These are phyloP conservation scores for Hymenopus coronatus DNA, from an alignment of 2,888 invertebrate genomes.

Conservation along the genomic window DNA sequence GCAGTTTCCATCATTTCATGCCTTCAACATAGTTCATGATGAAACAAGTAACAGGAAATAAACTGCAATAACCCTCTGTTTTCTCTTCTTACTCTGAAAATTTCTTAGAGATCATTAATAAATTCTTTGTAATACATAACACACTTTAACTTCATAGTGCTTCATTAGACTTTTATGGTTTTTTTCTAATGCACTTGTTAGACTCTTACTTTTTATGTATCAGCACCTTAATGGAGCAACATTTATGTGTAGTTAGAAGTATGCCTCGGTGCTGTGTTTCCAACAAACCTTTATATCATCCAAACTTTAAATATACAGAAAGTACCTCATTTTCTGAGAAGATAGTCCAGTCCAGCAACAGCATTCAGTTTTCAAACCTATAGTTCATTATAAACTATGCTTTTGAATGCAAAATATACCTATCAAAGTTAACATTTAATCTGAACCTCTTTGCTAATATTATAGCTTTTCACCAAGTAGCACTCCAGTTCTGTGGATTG, in stretches of 20 bases:
- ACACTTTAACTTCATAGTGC: background rate
- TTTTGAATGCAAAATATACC: too few relatives aligned
- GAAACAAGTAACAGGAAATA: background rate
- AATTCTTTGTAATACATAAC: background rate
- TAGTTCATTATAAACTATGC: too few relatives aligned
- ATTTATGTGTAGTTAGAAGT: background rate
- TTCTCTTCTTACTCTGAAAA: background rate
- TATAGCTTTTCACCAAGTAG: too few relatives aligned
- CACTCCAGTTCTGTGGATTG: too few relatives aligned
- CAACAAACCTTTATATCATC: background rate
- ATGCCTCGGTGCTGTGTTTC: background rate
- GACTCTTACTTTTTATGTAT: background rate
- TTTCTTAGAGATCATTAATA: background rate
- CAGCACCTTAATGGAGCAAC: background rate
- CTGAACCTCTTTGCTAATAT: too few relatives aligned
- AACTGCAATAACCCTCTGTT: background rate
- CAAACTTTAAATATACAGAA: too few relatives aligned
- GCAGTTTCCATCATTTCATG: background rate
- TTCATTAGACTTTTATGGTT: background rate
- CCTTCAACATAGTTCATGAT: background rate
- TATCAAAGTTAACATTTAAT: too few relatives aligned
- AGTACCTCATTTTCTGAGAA: too few relatives aligned
- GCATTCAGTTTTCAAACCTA: too few relatives aligned
- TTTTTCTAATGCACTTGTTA: background rate
- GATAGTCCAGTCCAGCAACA: too few relatives aligned